Evolutionary conservation across 1,140 invertebrate genomes (phyloP), one percentile per base, ranked within the genome.

Genomic region (Caenorhabditis latens): DNA sequence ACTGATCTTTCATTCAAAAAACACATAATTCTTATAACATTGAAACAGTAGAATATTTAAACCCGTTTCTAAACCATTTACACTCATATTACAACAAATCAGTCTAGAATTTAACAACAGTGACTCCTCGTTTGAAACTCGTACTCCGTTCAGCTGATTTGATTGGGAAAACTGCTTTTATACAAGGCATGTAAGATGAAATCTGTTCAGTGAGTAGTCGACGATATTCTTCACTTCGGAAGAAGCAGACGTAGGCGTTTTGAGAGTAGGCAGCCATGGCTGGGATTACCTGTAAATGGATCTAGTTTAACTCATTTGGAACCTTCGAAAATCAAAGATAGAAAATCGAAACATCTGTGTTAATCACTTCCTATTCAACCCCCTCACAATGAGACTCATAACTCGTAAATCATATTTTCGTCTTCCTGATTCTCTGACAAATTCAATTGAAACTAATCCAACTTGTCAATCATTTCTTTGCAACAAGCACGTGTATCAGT

Each of bases 241-340:
- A 85, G 63, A 65, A 85, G 24, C 84, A 67, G 46, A 85, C 84
- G 21, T 85, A 85, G 42, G 63, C 42, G 46, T 85, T 85, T 32
- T 85, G 84, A 13, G 57, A 65, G n/a, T 85, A 85, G 11, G 63
- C 57, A 42, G 84, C 84, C 58, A 67, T 32, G 0, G 84, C 84
- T 40, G 63, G 63, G 32, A 85, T 57, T 5, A 67, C 84, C 84
- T 85, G 63, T 32, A 85, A 71, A 21, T 24, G n/a, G 16, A 16
- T 1, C 9, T 32, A 32, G 32, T 32, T 32, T 50, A 50, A 50
- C n/a, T n/a, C 0, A 1, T 58, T n/a, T 19, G 14, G 13, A 7
- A 19, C 55, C 55, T 19, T 14, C 55, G n/a, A 63, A 63, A 63
- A 63, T 63, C 24, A 63, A 63, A 63, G 24, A 32, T 63, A 63